Evolutionary conservation across 64 coral and sea anemone genomes (phyloP).

Genomic region (Cladopsammia gracilis): DNA sequence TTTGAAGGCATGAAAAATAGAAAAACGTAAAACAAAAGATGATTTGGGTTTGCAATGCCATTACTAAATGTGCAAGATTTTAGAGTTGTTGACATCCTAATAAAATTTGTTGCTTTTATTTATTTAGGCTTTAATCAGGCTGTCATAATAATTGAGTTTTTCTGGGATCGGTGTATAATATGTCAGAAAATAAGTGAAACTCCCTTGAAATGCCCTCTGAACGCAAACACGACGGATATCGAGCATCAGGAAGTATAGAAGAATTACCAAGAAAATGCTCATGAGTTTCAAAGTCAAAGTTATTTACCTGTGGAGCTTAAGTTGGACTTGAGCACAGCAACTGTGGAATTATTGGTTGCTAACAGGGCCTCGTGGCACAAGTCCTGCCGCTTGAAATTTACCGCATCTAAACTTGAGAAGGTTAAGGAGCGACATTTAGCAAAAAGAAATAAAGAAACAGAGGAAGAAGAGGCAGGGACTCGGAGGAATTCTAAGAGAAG

Average conservation of each 20-base stretch:
- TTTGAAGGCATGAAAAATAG: conserved; percentile 22
- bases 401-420: no score
- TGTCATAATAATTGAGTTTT: conserved; percentile 31
- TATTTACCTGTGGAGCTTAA: conserved; percentile 37
- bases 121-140: conserved; percentile 1
- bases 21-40: conserved; percentile 20
- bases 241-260: conserved; percentile 22
- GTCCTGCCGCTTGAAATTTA: no score
- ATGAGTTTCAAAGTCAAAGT: conserved; percentile 40
- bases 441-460: no score
- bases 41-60: conserved; percentile 26
- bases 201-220: conserved; percentile 41
- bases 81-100: background rate
- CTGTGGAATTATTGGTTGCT: no score
- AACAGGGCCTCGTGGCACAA: no score
- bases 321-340: no score
- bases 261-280: conserved; percentile 4
- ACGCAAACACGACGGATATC: conserved; percentile 24
- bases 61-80: conserved; percentile 7
- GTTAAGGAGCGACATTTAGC: no score
- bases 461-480: no score
- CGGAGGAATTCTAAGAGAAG: no score
- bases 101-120: conserved; percentile 13
- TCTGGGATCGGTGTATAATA: conserved; percentile 48
- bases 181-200: conserved; percentile 46